A percentile compares a stretch with the other conserved stretches of the same genome.
Conservation (phyloP, 2,888 invertebrate species). For the Machimus atricapillus region DNA sequence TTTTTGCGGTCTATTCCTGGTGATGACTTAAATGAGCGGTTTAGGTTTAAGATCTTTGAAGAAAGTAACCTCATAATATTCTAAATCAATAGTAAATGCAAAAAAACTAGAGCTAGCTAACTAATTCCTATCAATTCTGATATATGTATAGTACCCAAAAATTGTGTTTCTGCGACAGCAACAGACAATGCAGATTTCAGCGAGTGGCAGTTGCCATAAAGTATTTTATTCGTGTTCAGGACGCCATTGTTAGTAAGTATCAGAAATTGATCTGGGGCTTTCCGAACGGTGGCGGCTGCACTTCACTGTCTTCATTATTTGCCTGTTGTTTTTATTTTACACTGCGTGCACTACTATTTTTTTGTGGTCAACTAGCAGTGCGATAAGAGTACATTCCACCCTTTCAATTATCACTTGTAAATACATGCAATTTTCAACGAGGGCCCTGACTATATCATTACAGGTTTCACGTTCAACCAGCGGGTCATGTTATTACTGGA, state of each 20-base stretch:
- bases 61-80: no score
- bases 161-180: no score
- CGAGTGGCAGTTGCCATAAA: no score
- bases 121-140: no score
- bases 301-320: neutral
- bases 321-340: neutral
- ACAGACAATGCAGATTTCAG: no score
- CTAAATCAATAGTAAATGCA: no score
- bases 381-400: constrained; percentile 13
- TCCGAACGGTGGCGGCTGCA: neutral
- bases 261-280: neutral
- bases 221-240: no score
- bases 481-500: neutral
- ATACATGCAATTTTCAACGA: neutral
- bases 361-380: neutral
- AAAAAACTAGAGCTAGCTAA: no score
- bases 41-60: no score
- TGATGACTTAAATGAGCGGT: no score
- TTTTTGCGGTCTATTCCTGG: neutral
- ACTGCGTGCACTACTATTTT: neutral
- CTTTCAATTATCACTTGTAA: constrained; percentile 30
- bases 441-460: neutral
- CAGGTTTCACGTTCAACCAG: neutral
- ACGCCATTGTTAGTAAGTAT: neutral
- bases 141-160: no score